phyloP scores from a whole-genome alignment of 2,113 vertebrate genomes.

The Myotis davidii region DNA sequence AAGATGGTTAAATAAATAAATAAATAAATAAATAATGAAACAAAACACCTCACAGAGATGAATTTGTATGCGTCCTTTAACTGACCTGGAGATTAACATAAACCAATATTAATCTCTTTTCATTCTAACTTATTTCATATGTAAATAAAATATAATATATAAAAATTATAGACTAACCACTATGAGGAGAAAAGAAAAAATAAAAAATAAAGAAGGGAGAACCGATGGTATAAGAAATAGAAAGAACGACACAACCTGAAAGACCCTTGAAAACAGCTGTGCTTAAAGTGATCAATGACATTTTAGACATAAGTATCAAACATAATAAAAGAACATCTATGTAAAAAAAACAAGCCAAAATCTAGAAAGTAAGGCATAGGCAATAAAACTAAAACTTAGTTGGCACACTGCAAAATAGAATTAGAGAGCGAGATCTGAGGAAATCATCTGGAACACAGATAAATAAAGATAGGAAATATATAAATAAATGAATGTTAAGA shows the following conservation, averaged over 20 bases:
- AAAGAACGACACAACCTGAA: not conserved
- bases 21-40: not conserved
- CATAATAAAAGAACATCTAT: not conserved
- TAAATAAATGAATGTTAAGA: not conserved
- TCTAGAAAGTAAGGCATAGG: not conserved
- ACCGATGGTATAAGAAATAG: not conserved
- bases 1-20: no score
- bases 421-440: not conserved
- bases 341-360: conserved; percentile 13
- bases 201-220: not conserved
- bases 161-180: not conserved
- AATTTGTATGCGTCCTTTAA: not conserved
- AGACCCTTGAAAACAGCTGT: not conserved
- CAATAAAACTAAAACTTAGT: conserved; percentile 14
- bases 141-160: not conserved
- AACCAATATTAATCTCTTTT: not conserved
- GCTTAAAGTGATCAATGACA: conserved; percentile 5
- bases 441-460: not conserved
- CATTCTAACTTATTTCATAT: not conserved
- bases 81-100: not conserved
- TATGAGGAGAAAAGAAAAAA: not conserved
- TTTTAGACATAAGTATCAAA: conserved; percentile 22
- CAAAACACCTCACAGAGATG: not conserved
- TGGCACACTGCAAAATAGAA: not conserved
- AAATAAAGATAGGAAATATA: not conserved